Percentiles rank a stretch among this genome's conserved stretches.
These are phyloP conservation scores for Xylophagus ater DNA, from an alignment of 2,888 invertebrate genomes.

Conservation along the genomic window DNA sequence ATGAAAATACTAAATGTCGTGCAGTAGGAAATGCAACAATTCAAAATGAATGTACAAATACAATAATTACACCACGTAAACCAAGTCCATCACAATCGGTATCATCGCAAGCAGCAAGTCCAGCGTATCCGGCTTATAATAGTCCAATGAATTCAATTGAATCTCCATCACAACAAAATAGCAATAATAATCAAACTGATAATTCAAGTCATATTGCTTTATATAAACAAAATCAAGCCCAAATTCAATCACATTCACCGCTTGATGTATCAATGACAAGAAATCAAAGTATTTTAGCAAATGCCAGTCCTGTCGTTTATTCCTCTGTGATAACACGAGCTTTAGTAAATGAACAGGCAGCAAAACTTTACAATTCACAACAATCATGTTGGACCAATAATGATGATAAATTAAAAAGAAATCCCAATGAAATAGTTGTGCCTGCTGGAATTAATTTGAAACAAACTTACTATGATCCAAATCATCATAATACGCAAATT, in stretches of 20 bases:
- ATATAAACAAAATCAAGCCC: conserved; percentile 18
- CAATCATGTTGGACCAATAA: neutral
- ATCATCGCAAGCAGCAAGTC: conserved; percentile 64
- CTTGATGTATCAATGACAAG: conserved; percentile 57
- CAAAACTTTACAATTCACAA: conserved; percentile 35
- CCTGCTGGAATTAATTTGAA: conserved; percentile 11
- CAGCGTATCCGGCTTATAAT: conserved; percentile 74
- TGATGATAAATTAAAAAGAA: conserved; percentile 1
- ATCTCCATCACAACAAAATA: conserved; percentile 57
- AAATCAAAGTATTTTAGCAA: no score
- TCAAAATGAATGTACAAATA: conserved; percentile 41
- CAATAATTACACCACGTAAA: conserved; percentile 52
- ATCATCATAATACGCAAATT: conserved; percentile 13
- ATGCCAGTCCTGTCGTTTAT: conserved; percentile 56
- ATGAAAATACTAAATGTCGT: neutral
- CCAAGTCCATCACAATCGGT: conserved; percentile 58
- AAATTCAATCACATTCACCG: conserved; percentile 54
- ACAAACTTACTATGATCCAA: conserved; percentile 9
- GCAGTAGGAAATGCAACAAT: neutral
- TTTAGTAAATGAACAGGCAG: conserved; percentile 42
- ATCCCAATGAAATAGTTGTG: conserved; percentile 5
- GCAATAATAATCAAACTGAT: conserved; percentile 9
- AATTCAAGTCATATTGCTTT: conserved; percentile 25
- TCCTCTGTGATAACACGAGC: conserved; percentile 74
- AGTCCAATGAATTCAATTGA: conserved; percentile 69